Evolutionary conservation across 2,113 vertebrate species (phyloP).

Genomic region (Forbesichthys papilliferus): DNA sequence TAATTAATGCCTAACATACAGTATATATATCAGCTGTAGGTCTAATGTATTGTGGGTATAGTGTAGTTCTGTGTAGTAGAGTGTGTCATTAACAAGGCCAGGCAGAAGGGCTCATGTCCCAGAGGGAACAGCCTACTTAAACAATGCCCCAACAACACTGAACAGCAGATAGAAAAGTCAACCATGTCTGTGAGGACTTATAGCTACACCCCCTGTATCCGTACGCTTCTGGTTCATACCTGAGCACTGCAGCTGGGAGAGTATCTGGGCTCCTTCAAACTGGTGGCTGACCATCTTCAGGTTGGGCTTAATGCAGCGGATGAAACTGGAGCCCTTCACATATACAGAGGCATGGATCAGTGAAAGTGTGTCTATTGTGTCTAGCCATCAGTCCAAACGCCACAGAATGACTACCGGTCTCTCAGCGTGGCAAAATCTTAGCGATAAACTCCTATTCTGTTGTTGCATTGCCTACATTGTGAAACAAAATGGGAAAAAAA

Average conservation of each 20-base stretch:
- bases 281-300: slow-evolving; percentile 98
- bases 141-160: too few relatives aligned
- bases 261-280: slow-evolving; percentile 96
- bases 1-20: neutral
- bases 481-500: too few relatives aligned
- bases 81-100: neutral
- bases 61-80: neutral
- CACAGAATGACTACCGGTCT: neutral
- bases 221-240: slow-evolving; percentile 69
- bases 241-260: slow-evolving; percentile 98
- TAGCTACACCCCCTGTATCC: neutral
- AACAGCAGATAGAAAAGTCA: neutral
- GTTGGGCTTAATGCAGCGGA: slow-evolving; percentile 98
- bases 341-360: slow-evolving; percentile 18
- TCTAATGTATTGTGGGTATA: neutral
- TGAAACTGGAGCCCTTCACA: slow-evolving; percentile 92
- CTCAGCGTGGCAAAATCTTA: too few relatives aligned
- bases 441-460: too few relatives aligned
- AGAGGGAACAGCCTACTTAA: too few relatives aligned
- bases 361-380: neutral
- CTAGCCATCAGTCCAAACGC: neutral
- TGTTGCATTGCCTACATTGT: too few relatives aligned
- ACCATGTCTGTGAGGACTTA: neutral
- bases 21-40: neutral
- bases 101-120: too few relatives aligned